Evolutionary conservation across 2,797 vertebrate species (phyloP).

Genomic region (Chiloscyllium punctatum): DNA sequence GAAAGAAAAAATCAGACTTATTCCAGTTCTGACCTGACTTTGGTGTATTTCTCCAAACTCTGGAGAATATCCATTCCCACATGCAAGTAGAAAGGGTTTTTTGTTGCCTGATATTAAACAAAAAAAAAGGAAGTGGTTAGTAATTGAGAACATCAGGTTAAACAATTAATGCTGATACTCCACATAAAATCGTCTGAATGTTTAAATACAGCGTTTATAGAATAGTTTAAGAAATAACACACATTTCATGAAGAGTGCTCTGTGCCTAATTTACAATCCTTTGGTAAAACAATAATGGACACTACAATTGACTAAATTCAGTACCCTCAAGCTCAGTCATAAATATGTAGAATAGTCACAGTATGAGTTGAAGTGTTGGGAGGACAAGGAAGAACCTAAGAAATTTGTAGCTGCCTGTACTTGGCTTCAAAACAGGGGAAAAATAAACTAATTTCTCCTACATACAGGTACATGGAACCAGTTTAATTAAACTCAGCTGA

Average conservation of each 20-base stretch:
- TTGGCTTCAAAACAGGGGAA: too few relatives aligned
- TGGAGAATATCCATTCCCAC: slow-evolving; percentile 98
- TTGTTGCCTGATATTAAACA: slow-evolving; percentile 74
- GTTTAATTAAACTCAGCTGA: background rate
- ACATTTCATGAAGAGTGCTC: background rate
- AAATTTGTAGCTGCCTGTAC: background rate
- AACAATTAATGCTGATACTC: background rate
- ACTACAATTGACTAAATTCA: background rate
- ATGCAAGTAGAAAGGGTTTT: slow-evolving; percentile 98
- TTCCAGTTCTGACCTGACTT: slow-evolving; percentile 76
- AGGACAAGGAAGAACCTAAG: background rate
- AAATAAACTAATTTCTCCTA: background rate
- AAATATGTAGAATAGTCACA: background rate
- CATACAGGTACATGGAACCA: background rate
- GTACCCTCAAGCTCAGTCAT: background rate
- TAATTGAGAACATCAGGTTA: background rate
- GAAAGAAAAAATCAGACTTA: background rate
- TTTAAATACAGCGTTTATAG: background rate
- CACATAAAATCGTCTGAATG: background rate
- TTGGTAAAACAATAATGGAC: background rate
- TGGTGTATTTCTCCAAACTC: slow-evolving; percentile 93
- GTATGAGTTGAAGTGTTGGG: background rate
- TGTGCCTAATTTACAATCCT: background rate
- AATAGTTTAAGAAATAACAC: slow-evolving; percentile 8
- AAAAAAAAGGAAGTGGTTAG: background rate